Base-by-base conservation (phyloP, 1,140 invertebrate species). In the Sinella curviseta region DNA sequence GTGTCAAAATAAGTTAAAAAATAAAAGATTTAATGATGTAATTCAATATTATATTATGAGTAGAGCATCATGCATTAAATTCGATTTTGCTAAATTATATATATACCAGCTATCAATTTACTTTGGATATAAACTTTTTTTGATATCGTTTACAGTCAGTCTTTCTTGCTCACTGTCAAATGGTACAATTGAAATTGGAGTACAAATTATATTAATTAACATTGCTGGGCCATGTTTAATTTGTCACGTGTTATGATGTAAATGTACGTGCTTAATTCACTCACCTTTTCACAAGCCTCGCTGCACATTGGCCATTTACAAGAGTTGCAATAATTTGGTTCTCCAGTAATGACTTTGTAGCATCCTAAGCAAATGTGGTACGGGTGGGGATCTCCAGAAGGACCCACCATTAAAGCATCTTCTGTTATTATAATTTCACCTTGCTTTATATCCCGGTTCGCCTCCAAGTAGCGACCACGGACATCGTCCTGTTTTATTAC, bases 371-470 rank as follows among this genome's bases (percentile, higher is more conserved):
- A 93, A 0, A 91, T 84, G 0, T 88, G 85, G 28, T 87, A 85
- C 0, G 88, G 85, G 12, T 76, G 85, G 0, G 91, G 92, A 0
- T 89, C 86, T 88, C 88, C 83, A 91, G 89, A 85, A 0, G 93
- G 93, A 0, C 92, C 93, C 82, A 90, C 88, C 0, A 94, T 88
- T 17, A 95, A 85, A 0, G 94, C 91, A 26, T 88, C 87, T 85
- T 95, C 93, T 82, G 93, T 90, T 14, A 92, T 86, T 1, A 96
- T 87, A 1, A 95, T 87, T 85, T 95, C 94, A 1, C 94, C 93
- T 26, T 90, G 86, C 80, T 91, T 90, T 1, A 97, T 91, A 79
- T 92, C 90, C 80, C 92, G 89, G 0, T 89, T 91, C 0, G 94
- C 92, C 57, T 93, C 89, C 80, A 95, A 87, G 85, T 93, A 91